Percentiles rank a stretch among this genome's conserved stretches.
Conservation (phyloP, 2,113 vertebrate species). For the Anoplopoma fimbria region DNA sequence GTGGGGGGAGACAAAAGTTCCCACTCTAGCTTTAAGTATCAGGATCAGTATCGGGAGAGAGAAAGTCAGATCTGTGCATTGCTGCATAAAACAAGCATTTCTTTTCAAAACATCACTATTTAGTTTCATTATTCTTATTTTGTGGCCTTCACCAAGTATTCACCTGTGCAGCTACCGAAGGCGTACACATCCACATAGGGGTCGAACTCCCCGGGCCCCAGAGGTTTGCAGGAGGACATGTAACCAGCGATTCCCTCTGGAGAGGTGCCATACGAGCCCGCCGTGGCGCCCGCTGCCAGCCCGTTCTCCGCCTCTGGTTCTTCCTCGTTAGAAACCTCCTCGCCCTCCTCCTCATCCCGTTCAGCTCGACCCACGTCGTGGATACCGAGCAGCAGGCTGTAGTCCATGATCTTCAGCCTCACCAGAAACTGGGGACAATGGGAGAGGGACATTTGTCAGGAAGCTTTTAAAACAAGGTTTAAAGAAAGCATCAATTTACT, state of each 20-base stretch:
- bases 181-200: slow-evolving; percentile 92
- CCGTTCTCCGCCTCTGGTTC: slow-evolving; percentile 85
- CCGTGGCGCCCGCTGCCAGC: slow-evolving; percentile 59
- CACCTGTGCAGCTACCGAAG: slow-evolving; percentile 87
- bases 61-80: neutral
- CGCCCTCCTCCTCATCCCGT: slow-evolving; percentile 87
- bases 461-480: neutral
- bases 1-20: no score
- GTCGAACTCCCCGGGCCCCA: slow-evolving; percentile 91
- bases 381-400: slow-evolving; percentile 92
- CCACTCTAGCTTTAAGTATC: neutral
- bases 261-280: slow-evolving; percentile 89
- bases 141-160: slow-evolving; percentile 17
- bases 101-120: neutral
- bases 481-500: neutral
- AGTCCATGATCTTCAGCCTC: slow-evolving; percentile 95
- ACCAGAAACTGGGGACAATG: slow-evolving; percentile 85
- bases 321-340: slow-evolving; percentile 85
- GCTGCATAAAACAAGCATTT: neutral
- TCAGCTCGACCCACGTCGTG: slow-evolving; percentile 89
- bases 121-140: neutral
- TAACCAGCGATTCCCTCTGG: slow-evolving; percentile 92
- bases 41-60: neutral
- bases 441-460: neutral
- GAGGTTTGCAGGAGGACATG: slow-evolving; percentile 88